Evolutionary conservation across 2,113 vertebrate genomes (phyloP).

Genomic region (Rhegmatorhina hoffmannsi): DNA sequence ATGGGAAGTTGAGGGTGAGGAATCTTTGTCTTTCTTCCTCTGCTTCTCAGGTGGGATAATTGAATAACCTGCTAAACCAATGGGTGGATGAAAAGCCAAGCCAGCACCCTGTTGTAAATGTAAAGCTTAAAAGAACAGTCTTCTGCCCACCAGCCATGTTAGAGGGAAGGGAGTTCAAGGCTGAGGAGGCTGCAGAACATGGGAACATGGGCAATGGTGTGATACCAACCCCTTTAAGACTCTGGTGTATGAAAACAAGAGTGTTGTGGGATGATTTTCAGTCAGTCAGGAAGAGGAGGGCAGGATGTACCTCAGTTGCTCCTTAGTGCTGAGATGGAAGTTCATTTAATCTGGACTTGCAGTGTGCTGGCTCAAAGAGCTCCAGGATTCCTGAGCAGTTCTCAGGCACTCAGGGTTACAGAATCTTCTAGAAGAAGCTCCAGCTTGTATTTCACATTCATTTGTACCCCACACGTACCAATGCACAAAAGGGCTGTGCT

Average conservation of each 20-base stretch:
- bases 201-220: background rate
- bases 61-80: background rate
- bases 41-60: background rate
- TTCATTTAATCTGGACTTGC: background rate
- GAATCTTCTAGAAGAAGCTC: background rate
- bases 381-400: background rate
- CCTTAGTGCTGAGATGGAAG: background rate
- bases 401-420: background rate
- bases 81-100: background rate
- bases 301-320: background rate
- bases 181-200: background rate
- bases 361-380: background rate
- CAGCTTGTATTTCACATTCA: accelerated
- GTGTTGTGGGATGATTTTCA: background rate
- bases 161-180: background rate
- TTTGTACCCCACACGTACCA: background rate
- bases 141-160: background rate
- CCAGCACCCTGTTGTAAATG: accelerated
- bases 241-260: background rate
- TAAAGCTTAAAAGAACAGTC: background rate
- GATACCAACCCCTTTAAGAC: background rate
- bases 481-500: background rate
- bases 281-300: background rate
- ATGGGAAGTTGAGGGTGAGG: background rate
- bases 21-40: background rate